These are phyloP conservation scores for Pseudomugil gertrudae DNA, from an alignment of 2,797 vertebrate species.

Conservation along the genomic window DNA sequence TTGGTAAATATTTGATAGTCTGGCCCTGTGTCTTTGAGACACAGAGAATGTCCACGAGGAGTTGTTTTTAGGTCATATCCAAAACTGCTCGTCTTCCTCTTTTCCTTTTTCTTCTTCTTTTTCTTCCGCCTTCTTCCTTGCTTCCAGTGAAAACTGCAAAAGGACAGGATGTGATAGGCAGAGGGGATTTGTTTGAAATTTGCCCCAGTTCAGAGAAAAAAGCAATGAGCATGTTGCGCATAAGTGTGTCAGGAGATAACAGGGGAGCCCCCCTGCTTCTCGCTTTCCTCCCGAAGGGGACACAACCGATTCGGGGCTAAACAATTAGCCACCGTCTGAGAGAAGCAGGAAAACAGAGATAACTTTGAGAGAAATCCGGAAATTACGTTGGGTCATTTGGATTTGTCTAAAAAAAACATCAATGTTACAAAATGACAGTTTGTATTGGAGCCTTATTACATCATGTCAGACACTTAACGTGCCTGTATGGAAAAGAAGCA, in stretches of 20 bases:
- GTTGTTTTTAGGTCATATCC: constrained; percentile 79
- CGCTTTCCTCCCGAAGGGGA: constrained; percentile 47
- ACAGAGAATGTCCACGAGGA: constrained; percentile 54
- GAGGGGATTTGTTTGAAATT: constrained; percentile 70
- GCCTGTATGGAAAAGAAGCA: background rate
- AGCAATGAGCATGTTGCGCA: constrained; percentile 35
- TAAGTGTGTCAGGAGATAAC: constrained; percentile 65
- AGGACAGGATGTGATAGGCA: constrained; percentile 60
- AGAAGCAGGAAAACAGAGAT: constrained; percentile 38
- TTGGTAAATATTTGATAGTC: constrained; percentile 79
- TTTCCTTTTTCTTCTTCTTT: constrained; percentile 3
- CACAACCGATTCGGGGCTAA: constrained; percentile 53
- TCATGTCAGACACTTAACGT: background rate
- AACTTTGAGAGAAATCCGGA: constrained; percentile 27
- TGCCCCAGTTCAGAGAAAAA: constrained; percentile 68
- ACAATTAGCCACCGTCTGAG: constrained; percentile 63
- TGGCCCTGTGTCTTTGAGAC: constrained; percentile 57
- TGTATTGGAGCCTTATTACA: background rate
- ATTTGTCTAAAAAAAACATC: constrained; percentile 15
- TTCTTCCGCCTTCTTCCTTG: background rate
- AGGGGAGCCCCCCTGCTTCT: constrained; percentile 47
- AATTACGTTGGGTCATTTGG: constrained; percentile 16
- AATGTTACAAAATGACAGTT: background rate
- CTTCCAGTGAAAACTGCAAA: constrained; percentile 39
- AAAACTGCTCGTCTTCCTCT: constrained; percentile 26